phyloP scores from a whole-genome alignment of 2,888 invertebrate genomes.

The Orchesellides sinensis region DNA sequence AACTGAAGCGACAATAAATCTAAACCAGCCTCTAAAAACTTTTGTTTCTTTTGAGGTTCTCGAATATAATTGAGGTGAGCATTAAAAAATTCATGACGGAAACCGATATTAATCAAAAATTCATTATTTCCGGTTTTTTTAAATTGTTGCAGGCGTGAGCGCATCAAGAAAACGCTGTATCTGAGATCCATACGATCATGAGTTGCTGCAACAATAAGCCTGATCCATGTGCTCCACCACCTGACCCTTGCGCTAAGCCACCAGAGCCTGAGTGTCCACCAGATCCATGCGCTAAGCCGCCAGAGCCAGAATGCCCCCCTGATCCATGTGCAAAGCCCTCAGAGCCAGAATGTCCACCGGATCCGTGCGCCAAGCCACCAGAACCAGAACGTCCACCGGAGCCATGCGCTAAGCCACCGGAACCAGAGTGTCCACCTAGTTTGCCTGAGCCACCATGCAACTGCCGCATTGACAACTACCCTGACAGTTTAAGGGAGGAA shows the following conservation, averaged over 20 bases:
- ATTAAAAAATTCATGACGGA: too few relatives aligned
- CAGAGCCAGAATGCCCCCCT: background rate
- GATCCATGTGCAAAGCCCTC: background rate
- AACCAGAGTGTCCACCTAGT: background rate
- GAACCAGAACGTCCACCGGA: conserved; percentile 1
- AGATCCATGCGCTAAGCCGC: background rate
- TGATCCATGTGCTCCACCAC: conserved; percentile 29
- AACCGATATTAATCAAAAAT: too few relatives aligned
- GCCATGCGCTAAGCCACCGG: conserved; percentile 9
- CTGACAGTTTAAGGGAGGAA: background rate
- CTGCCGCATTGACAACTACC: conserved; percentile 15
- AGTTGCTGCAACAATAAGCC: background rate
- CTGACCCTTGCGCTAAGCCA: background rate
- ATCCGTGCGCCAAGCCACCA: conserved; percentile 18
- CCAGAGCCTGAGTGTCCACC: background rate
- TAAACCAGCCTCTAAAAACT: too few relatives aligned
- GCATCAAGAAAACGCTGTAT: too few relatives aligned
- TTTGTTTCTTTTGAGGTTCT: too few relatives aligned
- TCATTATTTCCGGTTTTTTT: too few relatives aligned
- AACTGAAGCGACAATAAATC: too few relatives aligned
- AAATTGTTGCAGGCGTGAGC: too few relatives aligned
- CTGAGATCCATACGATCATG: too few relatives aligned
- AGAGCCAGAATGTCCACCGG: background rate
- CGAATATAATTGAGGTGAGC: too few relatives aligned
- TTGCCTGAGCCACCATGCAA: background rate